A percentile compares a stretch with the other conserved stretches of the same genome.
phyloP scores from a whole-genome alignment of 2,888 invertebrate species.

The Hydroisotoma schaefferi region DNA sequence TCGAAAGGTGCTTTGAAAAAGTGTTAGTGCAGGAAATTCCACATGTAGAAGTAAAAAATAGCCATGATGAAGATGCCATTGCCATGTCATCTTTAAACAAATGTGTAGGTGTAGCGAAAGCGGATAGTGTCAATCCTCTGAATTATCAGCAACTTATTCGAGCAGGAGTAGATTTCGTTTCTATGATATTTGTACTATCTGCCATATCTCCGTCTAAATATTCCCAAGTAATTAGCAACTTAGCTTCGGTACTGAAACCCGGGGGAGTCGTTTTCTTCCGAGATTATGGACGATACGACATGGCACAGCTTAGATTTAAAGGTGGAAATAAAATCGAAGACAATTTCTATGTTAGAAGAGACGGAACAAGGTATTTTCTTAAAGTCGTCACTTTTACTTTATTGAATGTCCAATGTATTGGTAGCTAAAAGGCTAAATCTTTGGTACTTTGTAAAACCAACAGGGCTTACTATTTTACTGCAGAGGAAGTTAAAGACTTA shows the following conservation, averaged over 20 bases:
- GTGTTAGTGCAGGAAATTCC: no score
- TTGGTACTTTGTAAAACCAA: background rate
- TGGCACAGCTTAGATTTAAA: conserved; percentile 93
- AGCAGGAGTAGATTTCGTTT: conserved; percentile 68
- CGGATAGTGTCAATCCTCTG: no score
- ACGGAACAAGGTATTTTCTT: conserved; percentile 75
- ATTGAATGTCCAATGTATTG: no score
- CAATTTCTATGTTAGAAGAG: conserved; percentile 94
- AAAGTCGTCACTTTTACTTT: background rate
- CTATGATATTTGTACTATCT: conserved; percentile 91
- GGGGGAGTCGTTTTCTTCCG: conserved; percentile 84
- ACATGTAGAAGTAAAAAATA: no score
- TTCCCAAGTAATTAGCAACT: conserved; percentile 57
- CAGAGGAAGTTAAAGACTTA: conserved; percentile 65
- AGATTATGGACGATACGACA: conserved; percentile 94
- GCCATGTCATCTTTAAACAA: no score
- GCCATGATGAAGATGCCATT: no score
- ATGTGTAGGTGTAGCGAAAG: no score
- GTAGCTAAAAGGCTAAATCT: background rate
- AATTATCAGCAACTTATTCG: conserved; percentile 1
- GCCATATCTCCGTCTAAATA: conserved; percentile 88
- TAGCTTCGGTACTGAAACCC: conserved; percentile 64
- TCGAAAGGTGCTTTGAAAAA: conserved; percentile 60
- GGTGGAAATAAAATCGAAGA: conserved; percentile 84
- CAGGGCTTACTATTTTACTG: conserved; percentile 75